Conservation (phyloP, 1,140 invertebrate species). For the Drosophila equinoxialis region DNA sequence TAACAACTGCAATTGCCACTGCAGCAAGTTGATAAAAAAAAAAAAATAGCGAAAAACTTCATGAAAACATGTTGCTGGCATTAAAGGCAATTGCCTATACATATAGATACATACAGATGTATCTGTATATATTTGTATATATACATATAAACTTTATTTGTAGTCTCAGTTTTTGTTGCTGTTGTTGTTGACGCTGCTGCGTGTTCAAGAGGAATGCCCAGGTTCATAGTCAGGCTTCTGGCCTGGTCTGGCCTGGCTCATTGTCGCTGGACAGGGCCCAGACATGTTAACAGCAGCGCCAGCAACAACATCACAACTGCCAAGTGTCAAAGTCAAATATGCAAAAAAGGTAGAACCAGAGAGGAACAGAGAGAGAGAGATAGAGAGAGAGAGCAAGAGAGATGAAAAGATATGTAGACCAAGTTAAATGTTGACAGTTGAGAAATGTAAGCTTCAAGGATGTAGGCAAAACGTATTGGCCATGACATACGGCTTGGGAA, state of each 20-base stretch:
- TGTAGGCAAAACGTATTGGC: slow-evolving; percentile 51
- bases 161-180: slow-evolving; percentile 54
- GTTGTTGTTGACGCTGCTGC: slow-evolving; percentile 63
- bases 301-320: slow-evolving; percentile 54
- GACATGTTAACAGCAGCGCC: slow-evolving; percentile 60
- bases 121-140: slow-evolving; percentile 6
- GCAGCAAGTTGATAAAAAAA: slow-evolving; percentile 24
- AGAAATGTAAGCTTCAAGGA: slow-evolving; percentile 79
- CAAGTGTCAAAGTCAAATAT: slow-evolving; percentile 79
- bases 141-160: slow-evolving; percentile 36
- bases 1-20: slow-evolving; percentile 19
- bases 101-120: neutral
- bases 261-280: slow-evolving; percentile 53
- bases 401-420: slow-evolving; percentile 9
- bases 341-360: slow-evolving; percentile 35
- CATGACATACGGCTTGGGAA: slow-evolving; percentile 63
- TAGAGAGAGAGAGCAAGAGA: slow-evolving; percentile 13
- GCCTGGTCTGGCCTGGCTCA: slow-evolving; percentile 24
- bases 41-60: slow-evolving; percentile 20
- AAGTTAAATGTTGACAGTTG: slow-evolving; percentile 79
- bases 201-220: slow-evolving; percentile 72
- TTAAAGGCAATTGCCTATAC: slow-evolving; percentile 10
- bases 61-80: slow-evolving; percentile 21
- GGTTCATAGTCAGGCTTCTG: slow-evolving; percentile 1
- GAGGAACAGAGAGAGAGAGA: slow-evolving; percentile 16